Base-by-base conservation (phyloP, 2,888 invertebrate species). In the Troides helena region DNA sequence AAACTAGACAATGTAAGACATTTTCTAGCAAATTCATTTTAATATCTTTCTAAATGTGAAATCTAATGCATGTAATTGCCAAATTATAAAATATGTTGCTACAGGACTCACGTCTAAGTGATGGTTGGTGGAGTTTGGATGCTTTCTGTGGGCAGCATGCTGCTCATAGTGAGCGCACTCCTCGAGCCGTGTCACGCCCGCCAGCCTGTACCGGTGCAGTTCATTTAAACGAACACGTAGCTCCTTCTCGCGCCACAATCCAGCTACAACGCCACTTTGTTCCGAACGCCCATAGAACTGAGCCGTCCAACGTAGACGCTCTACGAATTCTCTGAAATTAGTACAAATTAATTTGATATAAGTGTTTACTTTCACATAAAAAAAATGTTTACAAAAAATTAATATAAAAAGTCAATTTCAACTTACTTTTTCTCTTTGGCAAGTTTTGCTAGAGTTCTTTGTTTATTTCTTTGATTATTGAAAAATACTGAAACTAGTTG, bases 161-260 rank as follows among this genome's bases (percentile, higher is more conserved):
- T 97, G 97, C 81, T 98, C 98, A 85, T 97, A 97, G 85, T 98
- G 97, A 50, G 96, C 94, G 79, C 97, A 96, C 84, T 98, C 98
- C 82, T 97, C 96, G 67, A 96, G 94, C 60, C 95, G 94, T 3
- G 97, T 96, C 57, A 98, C 94, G 39, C 98, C 98, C 77, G 98
- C 96, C 79, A 96, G 95, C 43, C 98, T 94, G 89, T 98, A 92
- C 72, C 97, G 95, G 84, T 95, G 94, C 60, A 97, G 89, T 89
- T 98, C 98, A 1, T 96, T 95, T 36, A 98, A 93, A 8, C 98
- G 94, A 78, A 96, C 94, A 75, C 97, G 95, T 71, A 98, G 91
- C 82, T 98, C 98, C 75, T 96, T 95, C 88, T 98, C 98, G 69
- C 97, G 94, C 88, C 97, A 96, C 68, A 98, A 86, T 72, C 96